Conservation (phyloP, 2,888 invertebrate species). For the Ophioninae sp. region DNA sequence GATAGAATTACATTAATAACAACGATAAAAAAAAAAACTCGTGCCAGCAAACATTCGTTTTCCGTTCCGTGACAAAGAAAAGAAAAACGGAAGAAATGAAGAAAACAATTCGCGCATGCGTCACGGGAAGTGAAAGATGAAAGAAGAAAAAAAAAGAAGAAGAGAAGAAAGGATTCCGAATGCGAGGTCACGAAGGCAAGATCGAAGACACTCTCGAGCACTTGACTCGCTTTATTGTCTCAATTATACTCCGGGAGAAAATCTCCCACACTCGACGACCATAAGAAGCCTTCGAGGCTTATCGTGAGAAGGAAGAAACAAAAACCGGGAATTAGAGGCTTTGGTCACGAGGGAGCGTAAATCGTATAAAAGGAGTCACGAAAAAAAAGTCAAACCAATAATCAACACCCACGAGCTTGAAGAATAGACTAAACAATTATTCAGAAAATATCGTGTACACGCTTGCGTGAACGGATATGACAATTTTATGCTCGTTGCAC, state of each 20-base stretch:
- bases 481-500: not conserved
- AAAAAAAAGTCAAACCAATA: not conserved
- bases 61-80: not conserved
- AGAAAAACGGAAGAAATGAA: not conserved
- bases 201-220: conserved; percentile 38
- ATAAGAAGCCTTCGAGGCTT: not conserved
- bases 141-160: conserved; percentile 4
- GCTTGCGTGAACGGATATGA: no score
- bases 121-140: conserved; percentile 27
- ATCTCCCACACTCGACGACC: conserved; percentile 22
- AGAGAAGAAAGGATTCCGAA: not conserved
- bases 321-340: not conserved
- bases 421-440: not conserved
- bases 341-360: not conserved
- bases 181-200: conserved; percentile 30
- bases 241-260: conserved; percentile 37
- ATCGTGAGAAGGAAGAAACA: not conserved
- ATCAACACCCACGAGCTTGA: not conserved
- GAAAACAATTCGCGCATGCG: not conserved
- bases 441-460: no score
- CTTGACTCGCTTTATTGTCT: conserved; percentile 54
- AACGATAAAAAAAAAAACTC: not conserved
- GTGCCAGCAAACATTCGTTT: not conserved
- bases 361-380: not conserved
- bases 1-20: not conserved